These are phyloP conservation scores for Vollenhovia emeryi DNA, from an alignment of 1,140 invertebrate genomes.

Conservation along the genomic window DNA sequence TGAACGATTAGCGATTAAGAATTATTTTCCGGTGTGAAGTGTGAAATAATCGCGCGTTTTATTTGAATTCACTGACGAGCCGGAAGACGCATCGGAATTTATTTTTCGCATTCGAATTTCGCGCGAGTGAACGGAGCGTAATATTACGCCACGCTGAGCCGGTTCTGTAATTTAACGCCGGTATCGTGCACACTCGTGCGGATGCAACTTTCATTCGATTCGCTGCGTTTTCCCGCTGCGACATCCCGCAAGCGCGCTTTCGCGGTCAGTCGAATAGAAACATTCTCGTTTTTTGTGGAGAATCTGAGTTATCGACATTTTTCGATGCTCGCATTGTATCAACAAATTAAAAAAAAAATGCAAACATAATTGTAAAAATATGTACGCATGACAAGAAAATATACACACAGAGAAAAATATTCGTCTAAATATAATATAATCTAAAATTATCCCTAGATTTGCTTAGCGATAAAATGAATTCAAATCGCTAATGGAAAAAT, in stretches of 20 bases:
- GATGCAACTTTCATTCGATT: slow-evolving; percentile 53
- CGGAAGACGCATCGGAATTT: slow-evolving; percentile 28
- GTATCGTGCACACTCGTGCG: slow-evolving; percentile 26
- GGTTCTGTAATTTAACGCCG: slow-evolving; percentile 47
- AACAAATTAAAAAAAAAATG: not conserved
- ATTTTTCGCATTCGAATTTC: slow-evolving; percentile 55
- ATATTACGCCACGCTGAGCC: slow-evolving; percentile 48
- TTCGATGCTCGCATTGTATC: not conserved
- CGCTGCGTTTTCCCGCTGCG: slow-evolving; percentile 34
- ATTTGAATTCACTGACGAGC: slow-evolving; percentile 4
- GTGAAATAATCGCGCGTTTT: slow-evolving; percentile 7
- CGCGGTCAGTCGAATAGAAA: slow-evolving; percentile 45
- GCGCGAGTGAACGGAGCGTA: slow-evolving; percentile 50
- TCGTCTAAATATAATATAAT: no score
- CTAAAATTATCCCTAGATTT: not conserved
- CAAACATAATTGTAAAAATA: not conserved
- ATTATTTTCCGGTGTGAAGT: not conserved
- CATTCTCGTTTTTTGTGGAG: not conserved
- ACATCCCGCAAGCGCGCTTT: slow-evolving; percentile 12
- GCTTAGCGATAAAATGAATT: not conserved
- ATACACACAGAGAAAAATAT: not conserved
- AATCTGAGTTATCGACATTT: not conserved
- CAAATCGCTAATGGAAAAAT: not conserved
- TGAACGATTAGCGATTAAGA: not conserved
- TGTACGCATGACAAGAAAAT: not conserved